A percentile compares a stretch with the other conserved stretches of the same genome.
Conservation (phyloP, 2,797 vertebrate genomes). For the Tinamus major region DNA sequence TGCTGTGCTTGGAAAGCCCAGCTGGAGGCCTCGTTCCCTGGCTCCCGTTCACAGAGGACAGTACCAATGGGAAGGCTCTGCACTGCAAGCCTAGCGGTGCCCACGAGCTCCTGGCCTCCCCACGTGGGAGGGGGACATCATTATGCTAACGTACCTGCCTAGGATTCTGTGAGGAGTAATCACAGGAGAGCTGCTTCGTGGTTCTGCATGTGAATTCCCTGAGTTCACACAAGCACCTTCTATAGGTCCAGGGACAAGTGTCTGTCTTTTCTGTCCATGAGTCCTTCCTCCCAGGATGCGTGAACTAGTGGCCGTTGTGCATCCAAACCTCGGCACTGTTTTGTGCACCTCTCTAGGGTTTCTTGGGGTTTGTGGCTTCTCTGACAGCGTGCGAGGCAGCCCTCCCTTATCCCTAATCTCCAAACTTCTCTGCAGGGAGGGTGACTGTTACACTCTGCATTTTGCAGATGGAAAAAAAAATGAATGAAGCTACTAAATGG, state of each 20-base stretch:
- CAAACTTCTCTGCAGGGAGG: not conserved
- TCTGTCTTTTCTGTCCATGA: not conserved
- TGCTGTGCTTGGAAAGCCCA: not conserved
- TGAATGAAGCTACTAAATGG: not conserved
- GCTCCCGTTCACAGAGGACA: not conserved
- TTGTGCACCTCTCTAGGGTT: not conserved
- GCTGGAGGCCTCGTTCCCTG: not conserved
- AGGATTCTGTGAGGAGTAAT: not conserved
- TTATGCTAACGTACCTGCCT: constrained; percentile 50
- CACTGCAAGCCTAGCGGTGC: not conserved
- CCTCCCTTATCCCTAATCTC: not conserved
- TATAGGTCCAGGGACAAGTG: not conserved
- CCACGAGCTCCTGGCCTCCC: not conserved
- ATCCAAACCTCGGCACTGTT: not conserved
- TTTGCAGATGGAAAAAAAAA: not conserved
- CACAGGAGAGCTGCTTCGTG: not conserved
- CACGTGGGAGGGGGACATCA: constrained; percentile 18
- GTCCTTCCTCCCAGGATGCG: not conserved
- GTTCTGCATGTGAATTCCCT: constrained; percentile 25
- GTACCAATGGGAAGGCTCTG: not conserved
- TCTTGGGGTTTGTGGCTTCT: not conserved
- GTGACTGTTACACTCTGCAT: not conserved
- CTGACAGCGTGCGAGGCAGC: not conserved
- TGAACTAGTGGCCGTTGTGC: not conserved
- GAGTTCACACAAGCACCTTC: not conserved